Base-by-base conservation (phyloP, 2,888 invertebrate genomes). In the Melipona beecheii region DNA sequence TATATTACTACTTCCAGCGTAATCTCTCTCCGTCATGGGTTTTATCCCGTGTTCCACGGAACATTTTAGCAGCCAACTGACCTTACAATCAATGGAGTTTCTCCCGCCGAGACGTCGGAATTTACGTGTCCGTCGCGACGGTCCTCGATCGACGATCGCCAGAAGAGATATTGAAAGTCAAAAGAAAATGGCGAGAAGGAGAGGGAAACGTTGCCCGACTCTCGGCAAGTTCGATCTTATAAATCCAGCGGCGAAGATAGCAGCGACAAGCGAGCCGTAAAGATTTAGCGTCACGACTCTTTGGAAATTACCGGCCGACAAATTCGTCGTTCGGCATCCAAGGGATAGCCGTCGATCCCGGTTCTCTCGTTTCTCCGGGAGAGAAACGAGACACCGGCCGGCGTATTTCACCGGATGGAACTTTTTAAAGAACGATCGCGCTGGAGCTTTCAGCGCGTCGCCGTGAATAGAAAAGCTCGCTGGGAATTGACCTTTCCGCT, bases 401-500 rank as follows among this genome's bases (percentile, higher is more conserved):
- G 52, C 21, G 31, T 71, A 75, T 80, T 82, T 68, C 75, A 64
- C 60, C 43, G 43, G 71, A 76, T 68, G 78, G 66, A 80, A 85
- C 64, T 83, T 87, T 24, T 85, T 71, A 78, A 85, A 65, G 27
- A 70, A 78, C 64, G 77, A 78, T 85, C 70, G 77, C 62, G 31
- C 73, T 5, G 31, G 27, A 69, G 75, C 74, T 85, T 73, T 78
- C 65, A 76, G 65, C 52, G 68, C 58, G 52, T n/a, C 75, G 43
- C 77, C 21, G 36, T 70, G 66, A 87, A 83, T 64, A 52, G 72
- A 31, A 80, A 78, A 78, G 70, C 80, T 80, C 66, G 52, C 79
- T 72, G 62, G 66, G 71, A 86, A 88, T 87, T 84, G 82, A 86
- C 81, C 81, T 75, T 84, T 84, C 72, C 74, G 31, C 60, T 54